These are phyloP conservation scores for Grantiella picta DNA, from an alignment of 2,113 vertebrate genomes.

Conservation along the genomic window DNA sequence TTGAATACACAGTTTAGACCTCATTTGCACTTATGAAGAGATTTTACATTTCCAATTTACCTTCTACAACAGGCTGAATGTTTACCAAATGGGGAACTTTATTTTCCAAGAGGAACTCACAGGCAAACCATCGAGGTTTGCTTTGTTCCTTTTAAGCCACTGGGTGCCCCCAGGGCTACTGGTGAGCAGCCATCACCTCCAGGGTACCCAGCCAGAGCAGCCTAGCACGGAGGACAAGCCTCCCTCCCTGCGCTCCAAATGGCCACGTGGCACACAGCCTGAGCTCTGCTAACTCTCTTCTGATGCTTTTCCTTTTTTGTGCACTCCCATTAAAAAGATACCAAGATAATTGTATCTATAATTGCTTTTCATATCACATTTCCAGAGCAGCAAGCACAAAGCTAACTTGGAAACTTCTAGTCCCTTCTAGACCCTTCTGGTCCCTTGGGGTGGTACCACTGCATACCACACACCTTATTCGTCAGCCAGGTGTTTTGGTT, in stretches of 20 bases:
- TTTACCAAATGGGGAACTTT: neutral
- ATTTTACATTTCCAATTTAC: neutral
- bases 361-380: rapidly evolving
- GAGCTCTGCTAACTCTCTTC: neutral
- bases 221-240: neutral
- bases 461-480: neutral
- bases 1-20: neutral
- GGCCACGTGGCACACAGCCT: neutral
- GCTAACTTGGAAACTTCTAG: neutral
- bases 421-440: neutral
- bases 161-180: neutral
- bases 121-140: neutral
- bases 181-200: neutral
- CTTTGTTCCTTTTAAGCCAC: neutral
- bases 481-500: neutral
- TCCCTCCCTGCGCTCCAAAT: rapidly evolving
- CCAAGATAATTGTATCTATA: rapidly evolving
- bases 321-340: neutral
- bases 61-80: neutral
- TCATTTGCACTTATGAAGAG: neutral
- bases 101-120: neutral
- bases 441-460: neutral
- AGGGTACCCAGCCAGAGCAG: neutral
- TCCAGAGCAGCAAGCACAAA: neutral
- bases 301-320: rapidly evolving